Evolutionary conservation across 2,888 invertebrate species (phyloP), one percentile per base, ranked within the genome.

Genomic region (Pheosia gnoma): DNA sequence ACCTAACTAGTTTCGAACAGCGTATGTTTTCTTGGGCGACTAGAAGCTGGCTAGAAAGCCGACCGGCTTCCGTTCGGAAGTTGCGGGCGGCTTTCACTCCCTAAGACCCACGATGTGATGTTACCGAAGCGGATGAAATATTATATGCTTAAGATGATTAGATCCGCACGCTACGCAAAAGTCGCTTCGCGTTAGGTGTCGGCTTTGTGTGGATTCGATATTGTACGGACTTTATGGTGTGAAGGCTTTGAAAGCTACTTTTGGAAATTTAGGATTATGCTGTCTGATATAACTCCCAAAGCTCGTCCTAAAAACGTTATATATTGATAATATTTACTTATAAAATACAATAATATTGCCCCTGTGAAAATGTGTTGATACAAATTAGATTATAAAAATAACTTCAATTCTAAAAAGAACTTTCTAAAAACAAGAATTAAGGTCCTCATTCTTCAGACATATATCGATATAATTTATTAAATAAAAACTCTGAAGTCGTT

Each of bases 81-180:
- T 92, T 92, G 91, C 91, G 83, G 90, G 85, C 77, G 83, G 90
- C 91, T 93, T 93, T 93, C 92, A 88, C 91, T 89, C 75, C 82
- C 72, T 70, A 74, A 25, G 41, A 74, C 74, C 74, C 72, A 71
- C 74, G 80, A 83, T 85, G 81, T 82, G 80, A 82, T 80, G 82
- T 79, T 71, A 72, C 65, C 66, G 60, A 71, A 76, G 70, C 76
- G 75, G 79, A 78, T 83, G 74, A 57, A 82, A 83, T 84, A 79
- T 81, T 83, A 81, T 80, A 82, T 76, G 76, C 74, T 77, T 67
- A 70, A 68, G 66, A 70, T 77, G 77, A 83, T 84, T 81, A 77
- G 69, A 79, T 78, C 70, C 70, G 61, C 65, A 65, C 71, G 75
- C 71, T 65, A 72, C 70, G 66, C 69, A 75, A 75, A 78, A 77